A percentile compares a stretch with the other conserved stretches of the same genome.
phyloP scores from a whole-genome alignment of 1,140 invertebrate species.

The Drosophila santomea region DNA sequence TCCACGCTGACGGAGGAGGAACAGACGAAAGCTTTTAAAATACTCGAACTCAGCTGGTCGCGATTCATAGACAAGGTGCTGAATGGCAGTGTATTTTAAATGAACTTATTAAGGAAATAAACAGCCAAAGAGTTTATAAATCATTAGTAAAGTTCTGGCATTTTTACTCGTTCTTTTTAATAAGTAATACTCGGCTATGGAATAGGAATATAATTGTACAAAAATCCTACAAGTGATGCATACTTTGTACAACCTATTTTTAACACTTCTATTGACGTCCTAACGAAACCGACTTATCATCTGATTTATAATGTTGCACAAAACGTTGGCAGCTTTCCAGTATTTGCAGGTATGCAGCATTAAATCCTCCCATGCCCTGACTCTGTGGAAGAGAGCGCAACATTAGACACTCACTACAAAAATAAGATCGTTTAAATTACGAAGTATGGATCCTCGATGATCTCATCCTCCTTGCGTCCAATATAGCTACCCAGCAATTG shows the following conservation, averaged over 20 bases:
- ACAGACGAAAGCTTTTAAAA: slow-evolving; percentile 41
- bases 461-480: slow-evolving; percentile 88
- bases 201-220: too few relatives aligned
- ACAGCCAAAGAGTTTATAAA: neutral
- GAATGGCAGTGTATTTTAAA: slow-evolving; percentile 58
- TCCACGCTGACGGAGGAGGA: slow-evolving; percentile 58
- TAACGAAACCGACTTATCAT: neutral
- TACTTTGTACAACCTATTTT: too few relatives aligned
- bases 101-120: neutral
- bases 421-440: slow-evolving; percentile 83
- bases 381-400: slow-evolving; percentile 34
- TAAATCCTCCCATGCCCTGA: slow-evolving; percentile 59
- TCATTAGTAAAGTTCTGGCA: neutral
- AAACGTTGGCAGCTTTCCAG: slow-evolving; percentile 67
- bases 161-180: too few relatives aligned
- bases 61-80: slow-evolving; percentile 69
- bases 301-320: slow-evolving; percentile 26
- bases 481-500: slow-evolving; percentile 92
- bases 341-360: slow-evolving; percentile 63
- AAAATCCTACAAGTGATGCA: too few relatives aligned
- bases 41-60: slow-evolving; percentile 63
- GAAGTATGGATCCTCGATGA: slow-evolving; percentile 96
- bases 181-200: too few relatives aligned
- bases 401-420: neutral
- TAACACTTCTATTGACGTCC: neutral